Evolutionary conservation across 2,113 vertebrate species (phyloP), one percentile per base, ranked within the genome.

Genomic region (Petromus typicus): DNA sequence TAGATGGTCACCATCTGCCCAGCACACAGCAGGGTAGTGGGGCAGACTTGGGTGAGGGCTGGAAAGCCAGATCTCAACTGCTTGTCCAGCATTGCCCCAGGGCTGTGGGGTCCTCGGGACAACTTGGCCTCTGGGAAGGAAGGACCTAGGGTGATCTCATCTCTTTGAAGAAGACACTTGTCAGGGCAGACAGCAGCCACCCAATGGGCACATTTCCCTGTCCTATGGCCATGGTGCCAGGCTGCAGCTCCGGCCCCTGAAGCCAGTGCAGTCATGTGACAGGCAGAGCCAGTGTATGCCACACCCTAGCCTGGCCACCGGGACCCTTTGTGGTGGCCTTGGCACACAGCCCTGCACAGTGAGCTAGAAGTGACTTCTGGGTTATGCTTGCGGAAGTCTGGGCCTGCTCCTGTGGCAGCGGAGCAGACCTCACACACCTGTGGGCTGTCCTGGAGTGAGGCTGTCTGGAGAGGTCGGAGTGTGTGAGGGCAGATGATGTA

Each of bases 361-460:
- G 56, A 66, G 18, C 9, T 11, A n/a, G 61, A 45, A 23, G 13
- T 12, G 8, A 22, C 18, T 27, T 12, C 3, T 0, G 9, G 8
- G 17, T 13, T 17, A 5, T 3, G 40, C 23, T 56, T 66, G 34
- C 37, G 66, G 14, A 12, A 1, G 2, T 25, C 2, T 12, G 22
- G 67, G 69, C 18, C 25, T 0, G 22, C 18, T 51, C 3, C 5
- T 86, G 11, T 0, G 11, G 86, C 82, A 17, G 32, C 2, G 2
- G 10, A 56, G 22, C 30, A 51, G 11, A n/a, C 16, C 63, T 5
- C 16, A 78, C 17, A 18, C 37, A 16, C 61, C 27, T 2, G 27
- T 43, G 56, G 89, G 54, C 95, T 91, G 97, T 66, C 84, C 96
- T 56, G 91, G 92, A 95, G 94, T 37, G 91, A 80, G 69, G 69